Conservation (phyloP, 1,140 invertebrate genomes). For the Drosophila melanogaster region Release_6_plus_ISO1_MT NT_033779.5:3477001-3477500, state of each 20-base stretch:
- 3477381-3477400: slow-evolving; percentile 8
- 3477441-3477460: not conserved
- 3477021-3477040: slow-evolving; percentile 12
- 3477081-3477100: slow-evolving; percentile 15
- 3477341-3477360: not conserved
- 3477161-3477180: slow-evolving; percentile 37
- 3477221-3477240: slow-evolving; percentile 28
- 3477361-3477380: too few species aligned
- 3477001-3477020: slow-evolving; percentile 13
- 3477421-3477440: slow-evolving; percentile 16
- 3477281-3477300: slow-evolving; percentile 47
- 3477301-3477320: slow-evolving; percentile 42
- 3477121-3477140: slow-evolving; percentile 56
- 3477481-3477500: too few species aligned
- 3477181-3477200: slow-evolving; percentile 44
- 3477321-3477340: not conserved
- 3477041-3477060: slow-evolving; percentile 46
- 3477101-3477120: slow-evolving; percentile 26
- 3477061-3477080: slow-evolving; percentile 33
- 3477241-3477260: slow-evolving; percentile 60
- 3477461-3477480: too few species aligned
- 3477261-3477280: slow-evolving; percentile 53
- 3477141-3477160: slow-evolving; percentile 41
- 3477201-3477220: slow-evolving; percentile 41
- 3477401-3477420: not conserved